These are phyloP conservation scores for Ganaspis sp. DNA, from an alignment of 1,140 invertebrate genomes.

Conservation along the genomic window DNA sequence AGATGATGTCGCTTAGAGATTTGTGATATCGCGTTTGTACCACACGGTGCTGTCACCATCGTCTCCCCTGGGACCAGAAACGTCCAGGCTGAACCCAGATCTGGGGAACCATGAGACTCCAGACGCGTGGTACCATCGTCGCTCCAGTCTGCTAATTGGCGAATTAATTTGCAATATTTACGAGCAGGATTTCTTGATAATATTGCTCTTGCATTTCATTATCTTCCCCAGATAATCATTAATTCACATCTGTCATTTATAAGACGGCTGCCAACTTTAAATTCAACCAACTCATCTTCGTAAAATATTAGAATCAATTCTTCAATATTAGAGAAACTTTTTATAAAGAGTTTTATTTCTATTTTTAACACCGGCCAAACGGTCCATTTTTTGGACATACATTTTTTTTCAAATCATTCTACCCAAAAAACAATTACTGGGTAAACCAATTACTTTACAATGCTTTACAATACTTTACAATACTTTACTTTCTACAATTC, in stretches of 20 bases:
- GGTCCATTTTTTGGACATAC: no score
- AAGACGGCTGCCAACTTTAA: not conserved
- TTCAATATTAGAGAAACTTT: no score
- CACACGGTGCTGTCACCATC: slow-evolving; percentile 72
- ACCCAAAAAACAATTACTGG: no score
- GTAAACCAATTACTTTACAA: no score
- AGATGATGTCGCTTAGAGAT: slow-evolving; percentile 56
- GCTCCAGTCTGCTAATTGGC: slow-evolving; percentile 57
- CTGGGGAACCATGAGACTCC: slow-evolving; percentile 52
- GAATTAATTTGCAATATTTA: slow-evolving; percentile 61
- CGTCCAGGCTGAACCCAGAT: slow-evolving; percentile 52
- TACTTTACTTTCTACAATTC: no score
- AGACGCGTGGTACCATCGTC: slow-evolving; percentile 46
- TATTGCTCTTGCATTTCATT: not conserved
- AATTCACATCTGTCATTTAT: slow-evolving; percentile 25
- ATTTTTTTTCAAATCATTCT: no score
- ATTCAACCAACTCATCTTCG: not conserved
- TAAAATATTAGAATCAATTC: no score
- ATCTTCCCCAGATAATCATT: not conserved
- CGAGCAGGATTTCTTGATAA: slow-evolving; percentile 35
- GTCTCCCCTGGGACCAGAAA: slow-evolving; percentile 65
- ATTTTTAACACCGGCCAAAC: no score
- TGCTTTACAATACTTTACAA: no score
- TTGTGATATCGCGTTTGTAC: slow-evolving; percentile 70
- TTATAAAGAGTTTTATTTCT: no score